Evolutionary conservation across 2,113 vertebrate species (phyloP).

Genomic region (Coptodon rendalli): DNA sequence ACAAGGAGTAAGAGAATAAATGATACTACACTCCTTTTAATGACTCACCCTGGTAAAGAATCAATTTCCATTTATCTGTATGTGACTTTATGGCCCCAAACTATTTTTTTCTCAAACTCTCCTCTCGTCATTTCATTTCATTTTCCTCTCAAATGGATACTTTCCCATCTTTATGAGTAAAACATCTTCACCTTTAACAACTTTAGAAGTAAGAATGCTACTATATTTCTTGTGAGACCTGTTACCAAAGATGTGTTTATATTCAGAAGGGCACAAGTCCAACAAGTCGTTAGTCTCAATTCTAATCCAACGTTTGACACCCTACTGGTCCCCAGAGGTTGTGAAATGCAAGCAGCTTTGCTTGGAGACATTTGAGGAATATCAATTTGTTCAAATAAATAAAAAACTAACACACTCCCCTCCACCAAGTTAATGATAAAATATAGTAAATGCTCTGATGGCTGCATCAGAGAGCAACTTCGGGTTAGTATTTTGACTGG

Average conservation of each 20-base stretch:
- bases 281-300: accelerated
- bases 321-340: accelerated
- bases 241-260: background rate
- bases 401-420: background rate
- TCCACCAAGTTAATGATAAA: background rate
- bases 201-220: background rate
- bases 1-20: background rate
- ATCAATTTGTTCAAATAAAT: background rate
- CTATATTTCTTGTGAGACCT: background rate
- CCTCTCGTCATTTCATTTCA: background rate
- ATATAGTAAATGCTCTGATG: background rate
- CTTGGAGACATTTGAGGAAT: background rate
- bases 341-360: background rate
- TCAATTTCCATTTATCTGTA: background rate
- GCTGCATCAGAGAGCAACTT: background rate
- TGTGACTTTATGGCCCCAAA: background rate
- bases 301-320: background rate
- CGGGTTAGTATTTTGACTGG: background rate
- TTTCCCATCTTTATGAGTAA: background rate
- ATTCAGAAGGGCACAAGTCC: background rate
- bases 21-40: background rate
- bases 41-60: accelerated
- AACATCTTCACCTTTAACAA: background rate
- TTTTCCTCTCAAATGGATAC: background rate
- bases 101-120: background rate